These are phyloP conservation scores for Nasonia oneida DNA, from an alignment of 2,888 invertebrate species.

Conservation along the genomic window DNA sequence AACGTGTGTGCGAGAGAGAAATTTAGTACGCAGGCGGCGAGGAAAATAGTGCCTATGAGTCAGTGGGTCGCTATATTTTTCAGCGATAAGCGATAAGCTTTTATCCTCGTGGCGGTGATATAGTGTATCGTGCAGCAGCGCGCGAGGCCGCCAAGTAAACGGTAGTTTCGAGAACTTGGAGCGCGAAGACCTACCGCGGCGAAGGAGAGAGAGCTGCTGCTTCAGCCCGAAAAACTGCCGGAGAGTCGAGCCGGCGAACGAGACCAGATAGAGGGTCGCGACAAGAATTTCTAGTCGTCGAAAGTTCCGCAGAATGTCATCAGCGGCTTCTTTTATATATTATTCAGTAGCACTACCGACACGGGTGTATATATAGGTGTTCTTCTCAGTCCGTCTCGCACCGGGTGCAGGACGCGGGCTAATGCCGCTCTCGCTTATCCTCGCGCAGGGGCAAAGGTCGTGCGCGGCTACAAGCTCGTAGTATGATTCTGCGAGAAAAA, in stretches of 20 bases:
- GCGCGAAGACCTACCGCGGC: constrained; percentile 33
- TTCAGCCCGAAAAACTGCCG: constrained; percentile 34
- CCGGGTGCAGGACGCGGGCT: neutral
- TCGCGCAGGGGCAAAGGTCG: neutral
- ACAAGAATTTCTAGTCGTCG: neutral
- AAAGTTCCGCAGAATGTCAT: neutral
- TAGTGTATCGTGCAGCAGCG: constrained; percentile 30
- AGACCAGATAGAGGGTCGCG: neutral
- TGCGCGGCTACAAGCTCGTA: neutral
- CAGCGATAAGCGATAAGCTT: constrained; percentile 64
- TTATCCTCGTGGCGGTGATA: constrained; percentile 55
- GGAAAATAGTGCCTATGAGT: constrained; percentile 35
- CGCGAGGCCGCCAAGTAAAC: constrained; percentile 20
- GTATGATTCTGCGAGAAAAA: constrained; percentile 50
- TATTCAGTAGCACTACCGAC: neutral
- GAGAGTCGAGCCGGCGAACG: neutral
- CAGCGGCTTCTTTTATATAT: neutral
- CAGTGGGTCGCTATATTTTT: constrained; percentile 60
- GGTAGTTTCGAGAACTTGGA: constrained; percentile 56
- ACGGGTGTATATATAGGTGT: neutral
- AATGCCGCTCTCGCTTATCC: neutral
- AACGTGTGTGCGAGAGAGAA: neutral
- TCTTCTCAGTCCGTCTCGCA: neutral
- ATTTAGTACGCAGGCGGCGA: neutral
- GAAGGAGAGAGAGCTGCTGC: neutral